Base-by-base conservation (phyloP, 1,140 invertebrate genomes). In the Diploscapter pachys region DNA sequence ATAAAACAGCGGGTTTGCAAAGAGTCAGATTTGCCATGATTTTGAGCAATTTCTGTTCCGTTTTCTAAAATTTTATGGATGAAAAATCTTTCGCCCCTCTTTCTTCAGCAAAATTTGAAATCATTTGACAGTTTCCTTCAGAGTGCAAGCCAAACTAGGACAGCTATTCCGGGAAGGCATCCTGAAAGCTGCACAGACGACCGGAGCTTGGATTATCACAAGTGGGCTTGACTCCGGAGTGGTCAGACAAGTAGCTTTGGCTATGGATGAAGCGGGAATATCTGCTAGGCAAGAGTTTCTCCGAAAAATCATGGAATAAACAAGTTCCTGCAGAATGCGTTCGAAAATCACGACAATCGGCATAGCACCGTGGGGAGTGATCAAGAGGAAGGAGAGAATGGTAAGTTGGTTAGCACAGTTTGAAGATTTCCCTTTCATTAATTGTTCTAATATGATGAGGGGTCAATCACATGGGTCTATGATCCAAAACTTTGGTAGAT, bases 281-380 rank as follows among this genome's bases (percentile, higher is more conserved):
- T 76, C 72, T 3, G 63, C 68, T 2, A 71, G 71, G 61, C 75
- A 51, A n/a, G 11, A 31, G 51, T 6, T 56, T 6, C 4, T 9
- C 59, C 65, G 11, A n/a, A 6, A 5, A 5, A 5, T 67, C 11
- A 9, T 71, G 4, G 8, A 72, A 71, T 49, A 48, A 51, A 63
- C 5, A 72, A 13, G 31, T 55, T 8, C 11, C 5, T 72, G 48
- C 52, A 72, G 79, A 59, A 79, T 78, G 78, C 65, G 76, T 56
- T 80, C 80, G 2, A 80, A 80, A 71, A 80, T 81, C 51, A 66
- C 79, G 3, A 75, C 72, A 82, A 93, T 98, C 81, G 95, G 95
- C 56, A 94, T 98, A 78, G 93, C 94, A 4, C 95, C 95, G 3
- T 98, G 95, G 95, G 95, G 95, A 63, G 93, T 97, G 82, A 91